phyloP scores from a whole-genome alignment of 1,140 invertebrate genomes.

The Drosophila albomicans region DNA sequence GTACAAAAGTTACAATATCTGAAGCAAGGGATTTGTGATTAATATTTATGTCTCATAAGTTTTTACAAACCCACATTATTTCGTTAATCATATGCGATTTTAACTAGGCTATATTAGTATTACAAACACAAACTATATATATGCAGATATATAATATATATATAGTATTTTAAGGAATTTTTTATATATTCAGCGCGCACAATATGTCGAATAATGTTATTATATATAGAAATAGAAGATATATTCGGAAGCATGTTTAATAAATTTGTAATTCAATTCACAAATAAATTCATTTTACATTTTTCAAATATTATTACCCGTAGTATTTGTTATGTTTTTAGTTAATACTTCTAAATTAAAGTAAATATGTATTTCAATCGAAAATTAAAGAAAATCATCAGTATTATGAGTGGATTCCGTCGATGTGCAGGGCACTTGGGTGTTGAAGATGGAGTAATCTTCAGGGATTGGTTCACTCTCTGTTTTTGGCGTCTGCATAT shows the following conservation, averaged over 20 bases:
- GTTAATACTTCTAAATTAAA: too few relatives aligned
- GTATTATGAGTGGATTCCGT: slow-evolving; percentile 36
- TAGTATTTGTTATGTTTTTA: too few relatives aligned
- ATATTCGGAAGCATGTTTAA: slow-evolving; percentile 28
- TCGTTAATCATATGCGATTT: slow-evolving; percentile 29
- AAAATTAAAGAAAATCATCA: slow-evolving; percentile 9
- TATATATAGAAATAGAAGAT: too few relatives aligned
- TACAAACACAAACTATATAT: neutral
- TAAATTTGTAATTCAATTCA: slow-evolving; percentile 27
- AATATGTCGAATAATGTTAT: slow-evolving; percentile 30
- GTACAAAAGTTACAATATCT: neutral
- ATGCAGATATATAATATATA: too few relatives aligned
- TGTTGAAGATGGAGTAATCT: slow-evolving; percentile 49
- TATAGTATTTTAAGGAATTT: slow-evolving; percentile 48
- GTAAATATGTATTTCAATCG: neutral
- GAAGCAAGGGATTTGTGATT: slow-evolving; percentile 13
- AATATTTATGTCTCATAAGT: slow-evolving; percentile 34
- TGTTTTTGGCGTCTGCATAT: slow-evolving; percentile 3
- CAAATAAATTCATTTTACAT: slow-evolving; percentile 32
- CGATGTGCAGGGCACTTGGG: slow-evolving; percentile 53
- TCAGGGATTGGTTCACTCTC: slow-evolving; percentile 12
- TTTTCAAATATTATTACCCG: slow-evolving; percentile 1
- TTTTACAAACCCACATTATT: slow-evolving; percentile 16
- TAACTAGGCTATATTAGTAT: slow-evolving; percentile 38
- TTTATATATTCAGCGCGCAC: slow-evolving; percentile 60